Conservation (phyloP, 2,113 vertebrate genomes). For the Vidua macroura region DNA sequence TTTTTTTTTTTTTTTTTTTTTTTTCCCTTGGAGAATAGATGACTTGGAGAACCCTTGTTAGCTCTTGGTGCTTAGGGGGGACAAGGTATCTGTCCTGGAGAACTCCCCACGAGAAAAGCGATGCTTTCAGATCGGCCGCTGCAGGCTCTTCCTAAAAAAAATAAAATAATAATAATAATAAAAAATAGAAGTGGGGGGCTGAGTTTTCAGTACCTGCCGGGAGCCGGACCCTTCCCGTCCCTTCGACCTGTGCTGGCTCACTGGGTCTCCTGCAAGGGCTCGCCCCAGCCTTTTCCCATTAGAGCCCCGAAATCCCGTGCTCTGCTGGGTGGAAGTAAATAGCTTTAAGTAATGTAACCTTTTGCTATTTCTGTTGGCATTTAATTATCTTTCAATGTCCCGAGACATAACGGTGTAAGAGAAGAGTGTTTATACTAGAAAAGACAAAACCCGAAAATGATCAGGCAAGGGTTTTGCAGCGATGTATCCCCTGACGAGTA, state of each 20-base stretch:
- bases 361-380: background rate
- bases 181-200: background rate
- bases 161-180: background rate
- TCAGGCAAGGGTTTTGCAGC: background rate
- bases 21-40: slow-evolving; percentile 53
- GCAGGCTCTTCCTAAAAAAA: background rate
- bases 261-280: background rate
- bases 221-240: background rate
- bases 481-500: background rate
- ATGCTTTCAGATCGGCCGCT: background rate
- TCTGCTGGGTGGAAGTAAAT: background rate
- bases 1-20: background rate
- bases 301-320: background rate
- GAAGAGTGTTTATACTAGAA: background rate
- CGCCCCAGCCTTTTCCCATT: background rate
- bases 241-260: background rate
- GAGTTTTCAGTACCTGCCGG: background rate
- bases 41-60: background rate
- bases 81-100: background rate
- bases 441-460: background rate
- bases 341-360: background rate
- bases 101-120: background rate
- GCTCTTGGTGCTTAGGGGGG: background rate
- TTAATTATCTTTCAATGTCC: background rate
- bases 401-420: background rate